phyloP scores from a whole-genome alignment of 1,140 invertebrate species.

The Cherax quadricarinatus region DNA sequence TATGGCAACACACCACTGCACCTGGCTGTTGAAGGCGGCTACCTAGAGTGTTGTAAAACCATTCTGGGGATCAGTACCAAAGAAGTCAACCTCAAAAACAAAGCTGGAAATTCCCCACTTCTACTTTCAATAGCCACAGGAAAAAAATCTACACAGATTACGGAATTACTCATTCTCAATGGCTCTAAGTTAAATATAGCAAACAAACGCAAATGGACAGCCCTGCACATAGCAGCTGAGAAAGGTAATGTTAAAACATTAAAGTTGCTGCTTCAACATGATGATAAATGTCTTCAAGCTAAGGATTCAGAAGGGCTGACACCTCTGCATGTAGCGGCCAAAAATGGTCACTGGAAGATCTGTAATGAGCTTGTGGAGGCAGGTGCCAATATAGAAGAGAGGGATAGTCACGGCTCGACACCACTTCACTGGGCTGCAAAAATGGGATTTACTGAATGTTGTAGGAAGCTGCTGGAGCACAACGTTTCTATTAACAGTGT shows the following conservation, averaged over 20 bases:
- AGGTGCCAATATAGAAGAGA: neutral
- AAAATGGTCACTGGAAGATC: neutral
- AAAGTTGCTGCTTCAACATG: neutral
- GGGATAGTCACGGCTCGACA: neutral
- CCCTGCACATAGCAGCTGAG: neutral
- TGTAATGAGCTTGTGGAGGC: neutral
- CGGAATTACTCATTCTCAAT: neutral
- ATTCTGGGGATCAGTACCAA: neutral
- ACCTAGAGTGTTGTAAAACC: neutral
- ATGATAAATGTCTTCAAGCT: neutral
- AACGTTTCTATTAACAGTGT: neutral
- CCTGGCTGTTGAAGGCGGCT: neutral
- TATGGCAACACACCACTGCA: neutral
- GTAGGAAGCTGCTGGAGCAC: neutral
- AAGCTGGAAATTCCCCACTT: neutral
- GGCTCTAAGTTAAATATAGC: neutral
- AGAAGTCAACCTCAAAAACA: neutral
- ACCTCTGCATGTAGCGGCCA: neutral
- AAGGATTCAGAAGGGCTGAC: neutral
- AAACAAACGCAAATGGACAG: neutral
- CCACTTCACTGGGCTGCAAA: neutral
- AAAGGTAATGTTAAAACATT: neutral
- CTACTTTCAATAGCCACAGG: neutral
- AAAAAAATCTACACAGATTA: neutral
- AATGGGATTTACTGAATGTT: neutral